phyloP scores from a whole-genome alignment of 2,797 vertebrate genomes.

The Morelia viridis region DNA sequence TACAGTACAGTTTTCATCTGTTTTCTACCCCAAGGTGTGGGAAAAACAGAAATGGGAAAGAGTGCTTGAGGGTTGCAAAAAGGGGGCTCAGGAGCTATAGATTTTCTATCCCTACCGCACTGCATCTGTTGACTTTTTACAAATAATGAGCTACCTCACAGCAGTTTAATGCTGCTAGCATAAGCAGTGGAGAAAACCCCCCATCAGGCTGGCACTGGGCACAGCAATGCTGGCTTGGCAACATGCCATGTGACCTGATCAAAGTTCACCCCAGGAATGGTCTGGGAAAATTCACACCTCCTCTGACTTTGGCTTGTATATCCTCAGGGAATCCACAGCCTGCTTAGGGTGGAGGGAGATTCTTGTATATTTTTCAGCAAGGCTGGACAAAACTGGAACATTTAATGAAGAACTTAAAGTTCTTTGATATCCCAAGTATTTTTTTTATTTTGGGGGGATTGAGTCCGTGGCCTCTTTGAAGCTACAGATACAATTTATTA shows the following conservation, averaged over 20 bases:
- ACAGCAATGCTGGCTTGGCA: neutral
- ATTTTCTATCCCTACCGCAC: neutral
- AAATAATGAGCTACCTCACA: neutral
- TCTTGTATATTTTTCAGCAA: neutral
- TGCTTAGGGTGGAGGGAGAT: neutral
- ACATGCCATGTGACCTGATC: neutral
- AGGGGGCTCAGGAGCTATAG: neutral
- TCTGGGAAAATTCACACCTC: neutral
- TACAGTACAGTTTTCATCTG: neutral
- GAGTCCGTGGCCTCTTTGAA: slow-evolving; percentile 43
- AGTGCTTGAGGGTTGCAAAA: neutral
- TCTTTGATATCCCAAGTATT: slow-evolving; percentile 16
- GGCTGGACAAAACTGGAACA: slow-evolving; percentile 22
- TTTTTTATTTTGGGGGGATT: slow-evolving; percentile 2
- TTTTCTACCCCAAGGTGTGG: neutral
- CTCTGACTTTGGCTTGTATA: neutral
- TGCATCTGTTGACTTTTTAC: neutral
- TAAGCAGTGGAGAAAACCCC: slow-evolving; percentile 14
- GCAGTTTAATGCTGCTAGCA: slow-evolving; percentile 15
- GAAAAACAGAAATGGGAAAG: neutral
- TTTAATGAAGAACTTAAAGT: slow-evolving; percentile 34
- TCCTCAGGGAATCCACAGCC: neutral
- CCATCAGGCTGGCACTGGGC: slow-evolving; percentile 6
- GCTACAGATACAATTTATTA: slow-evolving; percentile 65
- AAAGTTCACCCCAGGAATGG: neutral